These are phyloP conservation scores for Channa maculata DNA, from an alignment of 2,113 vertebrate genomes.

Conservation along the genomic window DNA sequence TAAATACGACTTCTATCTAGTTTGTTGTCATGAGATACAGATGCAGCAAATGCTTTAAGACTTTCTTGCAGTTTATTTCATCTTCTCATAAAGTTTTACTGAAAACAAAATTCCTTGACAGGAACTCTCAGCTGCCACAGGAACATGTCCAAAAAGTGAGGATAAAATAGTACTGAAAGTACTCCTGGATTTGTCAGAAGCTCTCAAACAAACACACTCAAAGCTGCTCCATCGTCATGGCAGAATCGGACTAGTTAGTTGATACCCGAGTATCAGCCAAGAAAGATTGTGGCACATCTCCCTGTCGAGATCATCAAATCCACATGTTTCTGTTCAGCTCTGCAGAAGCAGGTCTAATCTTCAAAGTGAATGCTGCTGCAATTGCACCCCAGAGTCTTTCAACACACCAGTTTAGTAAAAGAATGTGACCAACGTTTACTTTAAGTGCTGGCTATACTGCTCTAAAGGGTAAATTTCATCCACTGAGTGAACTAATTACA, in stretches of 20 bases:
- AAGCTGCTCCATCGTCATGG: constrained; percentile 43
- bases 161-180: constrained; percentile 53
- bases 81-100: neutral
- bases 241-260: constrained; percentile 34
- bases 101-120: constrained; percentile 34
- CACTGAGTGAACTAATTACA: constrained; percentile 29
- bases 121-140: constrained; percentile 32
- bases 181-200: constrained; percentile 55
- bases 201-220: constrained; percentile 56
- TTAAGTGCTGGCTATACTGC: neutral
- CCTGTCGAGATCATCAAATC: constrained; percentile 49
- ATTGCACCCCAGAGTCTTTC: constrained; percentile 44
- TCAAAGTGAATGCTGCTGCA: constrained; percentile 62
- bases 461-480: constrained; percentile 21
- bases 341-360: constrained; percentile 60
- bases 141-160: constrained; percentile 51
- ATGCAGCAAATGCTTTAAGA: constrained; percentile 28
- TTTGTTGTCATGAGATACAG: constrained; percentile 14
- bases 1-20: too few relatives aligned
- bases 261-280: constrained; percentile 33
- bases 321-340: constrained; percentile 39
- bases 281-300: constrained; percentile 26
- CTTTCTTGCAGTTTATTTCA: neutral
- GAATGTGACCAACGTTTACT: constrained; percentile 27
- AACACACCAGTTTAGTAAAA: constrained; percentile 21